A percentile compares a stretch with the other conserved stretches of the same genome.
These are phyloP conservation scores for Trachops cirrhosus DNA, from an alignment of 2,797 vertebrate species.

Conservation along the genomic window DNA sequence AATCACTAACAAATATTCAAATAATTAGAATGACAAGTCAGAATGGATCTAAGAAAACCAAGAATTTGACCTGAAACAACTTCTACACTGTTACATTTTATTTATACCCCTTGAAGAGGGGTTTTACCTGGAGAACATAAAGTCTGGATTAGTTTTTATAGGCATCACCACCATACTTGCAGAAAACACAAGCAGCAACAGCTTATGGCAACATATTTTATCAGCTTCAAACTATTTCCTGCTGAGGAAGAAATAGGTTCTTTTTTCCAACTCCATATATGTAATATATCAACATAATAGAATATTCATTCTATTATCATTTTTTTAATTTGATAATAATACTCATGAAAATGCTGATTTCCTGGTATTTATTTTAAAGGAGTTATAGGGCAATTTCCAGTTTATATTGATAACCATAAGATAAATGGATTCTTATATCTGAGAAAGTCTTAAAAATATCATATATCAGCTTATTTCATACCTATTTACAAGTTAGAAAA, in stretches of 20 bases:
- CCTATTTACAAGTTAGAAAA: slow-evolving; percentile 5
- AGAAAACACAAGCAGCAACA: slow-evolving; percentile 15
- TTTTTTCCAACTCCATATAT: not conserved
- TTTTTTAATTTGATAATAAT: not conserved
- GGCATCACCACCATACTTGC: not conserved
- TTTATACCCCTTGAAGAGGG: not conserved
- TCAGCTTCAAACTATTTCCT: not conserved
- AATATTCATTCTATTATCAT: not conserved
- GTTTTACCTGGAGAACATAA: slow-evolving; percentile 3
- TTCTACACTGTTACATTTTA: not conserved
- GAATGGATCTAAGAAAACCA: not conserved
- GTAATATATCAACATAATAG: not conserved
- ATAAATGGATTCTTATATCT: not conserved
- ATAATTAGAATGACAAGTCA: not conserved
- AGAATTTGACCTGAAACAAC: not conserved
- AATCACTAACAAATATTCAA: not conserved
- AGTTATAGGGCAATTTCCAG: not conserved
- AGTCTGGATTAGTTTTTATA: not conserved
- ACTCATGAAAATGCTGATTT: slow-evolving; percentile 5
- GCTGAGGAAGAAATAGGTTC: not conserved
- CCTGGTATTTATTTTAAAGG: not conserved
- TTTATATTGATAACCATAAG: slow-evolving; percentile 43
- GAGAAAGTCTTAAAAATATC: not conserved
- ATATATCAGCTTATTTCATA: slow-evolving; percentile 35
- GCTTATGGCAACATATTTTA: not conserved